Percentiles rank a stretch among this genome's conserved stretches.
These are phyloP conservation scores for Spodoptera littoralis DNA, from an alignment of 2,888 invertebrate genomes.

Conservation along the genomic window DNA sequence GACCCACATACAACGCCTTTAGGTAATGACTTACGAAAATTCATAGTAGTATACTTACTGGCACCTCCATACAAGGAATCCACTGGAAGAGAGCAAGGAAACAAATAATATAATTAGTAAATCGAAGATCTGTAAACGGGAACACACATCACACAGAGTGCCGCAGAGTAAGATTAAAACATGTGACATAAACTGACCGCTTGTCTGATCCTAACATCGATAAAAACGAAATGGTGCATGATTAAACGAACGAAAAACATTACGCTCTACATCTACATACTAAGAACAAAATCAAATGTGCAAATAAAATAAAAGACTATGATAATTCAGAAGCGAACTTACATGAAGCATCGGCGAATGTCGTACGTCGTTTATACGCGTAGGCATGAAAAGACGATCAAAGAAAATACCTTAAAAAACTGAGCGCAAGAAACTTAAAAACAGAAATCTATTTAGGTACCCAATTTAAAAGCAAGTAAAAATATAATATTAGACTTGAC, in stretches of 20 bases:
- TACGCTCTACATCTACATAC: conserved; percentile 80
- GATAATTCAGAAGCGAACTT: conserved; percentile 77
- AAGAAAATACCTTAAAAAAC: conserved; percentile 81
- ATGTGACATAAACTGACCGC: conserved; percentile 58
- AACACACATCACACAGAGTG: conserved; percentile 67
- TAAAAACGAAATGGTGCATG: conserved; percentile 85
- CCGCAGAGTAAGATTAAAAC: conserved; percentile 61
- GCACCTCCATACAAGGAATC: conserved; percentile 93
- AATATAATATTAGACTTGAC: conserved; percentile 66
- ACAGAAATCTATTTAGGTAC: conserved; percentile 71
- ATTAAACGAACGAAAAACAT: conserved; percentile 68
- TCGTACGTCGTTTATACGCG: conserved; percentile 79
- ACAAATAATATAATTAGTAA: conserved; percentile 80
- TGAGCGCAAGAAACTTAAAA: conserved; percentile 74
- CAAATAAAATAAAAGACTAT: conserved; percentile 76
- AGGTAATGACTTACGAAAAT: conserved; percentile 38
- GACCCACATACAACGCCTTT: conserved; percentile 52
- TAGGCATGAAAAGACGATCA: conserved; percentile 84
- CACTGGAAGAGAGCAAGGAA: conserved; percentile 88
- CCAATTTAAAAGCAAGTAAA: conserved; percentile 73
- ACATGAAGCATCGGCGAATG: conserved; percentile 84
- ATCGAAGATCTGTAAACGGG: conserved; percentile 44
- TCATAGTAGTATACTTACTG: conserved; percentile 87
- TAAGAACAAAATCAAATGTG: conserved; percentile 74
- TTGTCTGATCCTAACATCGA: conserved; percentile 61